Evolutionary conservation across 2,888 invertebrate genomes (phyloP).

Genomic region (Andrena chrysosceles): DNA sequence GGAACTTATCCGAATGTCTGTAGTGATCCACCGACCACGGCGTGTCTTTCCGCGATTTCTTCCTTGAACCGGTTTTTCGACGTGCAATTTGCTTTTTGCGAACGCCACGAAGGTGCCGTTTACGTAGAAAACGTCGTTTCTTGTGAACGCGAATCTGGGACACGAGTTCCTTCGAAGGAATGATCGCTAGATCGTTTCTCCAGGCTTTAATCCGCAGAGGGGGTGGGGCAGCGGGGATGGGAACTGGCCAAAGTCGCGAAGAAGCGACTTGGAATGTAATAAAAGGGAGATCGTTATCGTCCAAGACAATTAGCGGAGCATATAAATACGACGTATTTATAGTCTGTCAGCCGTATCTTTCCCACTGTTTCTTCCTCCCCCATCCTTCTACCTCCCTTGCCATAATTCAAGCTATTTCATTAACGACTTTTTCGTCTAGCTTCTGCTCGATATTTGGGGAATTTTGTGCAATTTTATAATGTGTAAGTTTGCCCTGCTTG

Average conservation of each 20-base stretch:
- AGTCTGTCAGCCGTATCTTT: slow-evolving; percentile 79
- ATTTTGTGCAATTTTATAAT: background rate
- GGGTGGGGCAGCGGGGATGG: slow-evolving; percentile 9
- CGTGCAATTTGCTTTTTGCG: slow-evolving; percentile 29
- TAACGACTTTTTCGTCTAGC: slow-evolving; percentile 45
- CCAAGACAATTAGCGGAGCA: slow-evolving; percentile 83
- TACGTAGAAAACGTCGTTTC: slow-evolving; percentile 10
- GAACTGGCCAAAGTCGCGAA: slow-evolving; percentile 55
- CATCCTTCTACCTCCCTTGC: slow-evolving; percentile 62
- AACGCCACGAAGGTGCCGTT: slow-evolving; percentile 13
- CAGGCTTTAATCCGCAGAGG: slow-evolving; percentile 27
- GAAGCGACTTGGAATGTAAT: slow-evolving; percentile 79
- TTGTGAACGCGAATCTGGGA: slow-evolving; percentile 26
- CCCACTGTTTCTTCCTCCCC: slow-evolving; percentile 66
- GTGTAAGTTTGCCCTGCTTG: background rate
- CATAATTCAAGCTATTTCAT: slow-evolving; percentile 81
- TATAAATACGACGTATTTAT: slow-evolving; percentile 84
- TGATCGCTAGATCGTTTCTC: slow-evolving; percentile 28
- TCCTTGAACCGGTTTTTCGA: slow-evolving; percentile 33
- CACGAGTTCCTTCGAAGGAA: slow-evolving; percentile 20
- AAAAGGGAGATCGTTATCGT: slow-evolving; percentile 82
- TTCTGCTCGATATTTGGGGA: background rate
- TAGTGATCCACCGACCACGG: background rate
- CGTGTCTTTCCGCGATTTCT: slow-evolving; percentile 7
- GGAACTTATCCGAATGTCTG: slow-evolving; percentile 10